These are phyloP conservation scores for Potamarius usumacintae DNA, from an alignment of 2,113 vertebrate species.

Conservation along the genomic window DNA sequence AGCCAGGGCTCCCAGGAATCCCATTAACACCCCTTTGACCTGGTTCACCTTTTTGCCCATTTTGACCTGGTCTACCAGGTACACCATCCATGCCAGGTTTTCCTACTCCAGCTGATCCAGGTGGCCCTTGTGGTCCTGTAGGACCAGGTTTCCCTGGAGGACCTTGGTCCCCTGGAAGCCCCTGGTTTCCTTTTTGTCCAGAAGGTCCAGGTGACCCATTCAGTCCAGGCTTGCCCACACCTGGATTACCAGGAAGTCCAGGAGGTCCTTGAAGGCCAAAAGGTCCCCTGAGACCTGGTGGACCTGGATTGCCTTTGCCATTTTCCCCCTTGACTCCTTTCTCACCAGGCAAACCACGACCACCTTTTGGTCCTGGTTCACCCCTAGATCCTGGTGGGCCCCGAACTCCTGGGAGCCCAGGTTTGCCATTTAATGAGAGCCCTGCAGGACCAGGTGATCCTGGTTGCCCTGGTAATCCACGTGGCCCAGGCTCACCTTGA, in stretches of 20 bases:
- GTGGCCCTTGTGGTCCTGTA: conserved; percentile 81
- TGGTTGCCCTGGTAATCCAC: conserved; percentile 84
- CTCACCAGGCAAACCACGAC: conserved; percentile 82
- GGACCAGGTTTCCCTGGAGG: conserved; percentile 77
- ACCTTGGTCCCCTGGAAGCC: conserved; percentile 79
- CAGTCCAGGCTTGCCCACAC: conserved; percentile 85
- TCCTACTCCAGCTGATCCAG: conserved; percentile 82
- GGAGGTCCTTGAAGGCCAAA: conserved; percentile 79
- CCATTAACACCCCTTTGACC: conserved; percentile 84
- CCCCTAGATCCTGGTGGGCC: conserved; percentile 85
- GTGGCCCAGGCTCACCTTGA: conserved; percentile 83
- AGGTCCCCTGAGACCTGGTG: conserved; percentile 80
- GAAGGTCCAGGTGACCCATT: conserved; percentile 82
- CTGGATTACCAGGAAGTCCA: conserved; percentile 76
- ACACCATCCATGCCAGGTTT: conserved; percentile 82
- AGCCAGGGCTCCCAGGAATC: conserved; percentile 83
- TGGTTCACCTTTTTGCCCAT: conserved; percentile 86
- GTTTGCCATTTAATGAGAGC: conserved; percentile 92
- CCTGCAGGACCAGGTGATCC: conserved; percentile 93
- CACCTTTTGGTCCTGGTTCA: conserved; percentile 86
- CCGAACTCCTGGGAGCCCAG: conserved; percentile 82
- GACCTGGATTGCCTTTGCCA: conserved; percentile 87
- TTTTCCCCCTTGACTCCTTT: conserved; percentile 88
- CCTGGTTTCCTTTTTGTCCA: conserved; percentile 85
- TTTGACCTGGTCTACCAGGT: conserved; percentile 80